phyloP scores from a whole-genome alignment of 2,797 vertebrate genomes.

The Myioborus miniatus region DNA sequence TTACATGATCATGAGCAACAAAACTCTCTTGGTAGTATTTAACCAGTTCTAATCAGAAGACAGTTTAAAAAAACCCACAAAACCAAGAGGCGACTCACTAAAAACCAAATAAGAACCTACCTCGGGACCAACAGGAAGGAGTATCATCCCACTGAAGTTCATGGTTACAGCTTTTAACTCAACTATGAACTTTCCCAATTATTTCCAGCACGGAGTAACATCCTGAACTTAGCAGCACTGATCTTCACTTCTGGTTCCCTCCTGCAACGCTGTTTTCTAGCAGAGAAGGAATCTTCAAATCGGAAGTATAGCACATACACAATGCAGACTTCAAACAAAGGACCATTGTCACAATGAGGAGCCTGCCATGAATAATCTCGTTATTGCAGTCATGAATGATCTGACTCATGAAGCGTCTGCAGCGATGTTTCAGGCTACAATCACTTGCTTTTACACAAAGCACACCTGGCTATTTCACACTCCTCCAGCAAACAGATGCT shows the following conservation, averaged over 20 bases:
- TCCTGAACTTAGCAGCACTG: not conserved
- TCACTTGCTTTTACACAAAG: not conserved
- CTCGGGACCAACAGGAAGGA: not conserved
- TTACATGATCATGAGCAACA: fast-evolving
- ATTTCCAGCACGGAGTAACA: slow-evolving; percentile 25
- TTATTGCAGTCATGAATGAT: not conserved
- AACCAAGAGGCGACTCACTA: not conserved
- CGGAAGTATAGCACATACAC: not conserved
- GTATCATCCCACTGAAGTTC: not conserved
- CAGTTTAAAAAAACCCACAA: fast-evolving
- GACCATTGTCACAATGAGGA: not conserved
- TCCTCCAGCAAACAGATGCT: not conserved
- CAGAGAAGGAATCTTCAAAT: not conserved
- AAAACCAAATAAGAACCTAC: not conserved
- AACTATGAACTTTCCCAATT: not conserved
- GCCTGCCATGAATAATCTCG: not conserved
- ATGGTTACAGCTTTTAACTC: not conserved
- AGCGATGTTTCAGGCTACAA: not conserved
- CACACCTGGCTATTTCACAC: not conserved
- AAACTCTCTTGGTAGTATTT: not conserved
- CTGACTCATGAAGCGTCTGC: not conserved
- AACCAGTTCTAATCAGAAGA: not conserved
- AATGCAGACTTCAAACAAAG: not conserved
- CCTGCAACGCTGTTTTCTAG: not conserved
- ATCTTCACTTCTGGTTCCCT: not conserved